These are phyloP conservation scores for Myiopsitta monachus DNA, from an alignment of 2,113 vertebrate genomes.

Conservation along the genomic window DNA sequence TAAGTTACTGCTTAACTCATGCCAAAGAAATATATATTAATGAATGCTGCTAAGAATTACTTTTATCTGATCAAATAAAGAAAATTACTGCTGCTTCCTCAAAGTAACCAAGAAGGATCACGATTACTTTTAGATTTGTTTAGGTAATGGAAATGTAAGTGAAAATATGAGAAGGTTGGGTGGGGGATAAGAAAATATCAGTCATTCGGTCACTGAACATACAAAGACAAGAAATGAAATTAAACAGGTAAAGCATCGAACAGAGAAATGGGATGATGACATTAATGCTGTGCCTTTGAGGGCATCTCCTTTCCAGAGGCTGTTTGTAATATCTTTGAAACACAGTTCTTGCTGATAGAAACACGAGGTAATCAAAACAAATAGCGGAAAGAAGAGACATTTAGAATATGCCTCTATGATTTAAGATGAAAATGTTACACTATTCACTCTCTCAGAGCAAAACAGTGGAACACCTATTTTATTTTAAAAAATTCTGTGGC, in stretches of 20 bases:
- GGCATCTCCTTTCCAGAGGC: not conserved
- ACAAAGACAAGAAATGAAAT: not conserved
- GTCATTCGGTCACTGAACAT: not conserved
- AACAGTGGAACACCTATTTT: fast-evolving
- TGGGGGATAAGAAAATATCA: not conserved
- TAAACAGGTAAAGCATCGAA: not conserved
- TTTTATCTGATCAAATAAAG: not conserved
- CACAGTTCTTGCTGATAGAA: not conserved
- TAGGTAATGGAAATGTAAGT: not conserved
- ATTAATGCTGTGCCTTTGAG: not conserved
- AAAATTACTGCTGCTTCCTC: not conserved
- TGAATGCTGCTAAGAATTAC: not conserved
- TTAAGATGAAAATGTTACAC: not conserved
- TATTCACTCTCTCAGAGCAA: not conserved
- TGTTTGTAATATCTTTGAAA: not conserved
- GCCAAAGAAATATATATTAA: not conserved
- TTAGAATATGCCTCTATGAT: not conserved
- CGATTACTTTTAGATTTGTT: not conserved
- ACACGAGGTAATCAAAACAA: not conserved
- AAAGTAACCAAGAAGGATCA: not conserved
- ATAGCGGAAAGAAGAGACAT: not conserved
- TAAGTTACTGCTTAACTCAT: not conserved
- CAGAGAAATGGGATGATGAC: not conserved
- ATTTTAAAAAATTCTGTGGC: not conserved
- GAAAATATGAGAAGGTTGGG: not conserved